Percentiles rank a stretch among this genome's conserved stretches.
phyloP scores from a whole-genome alignment of 2,113 vertebrate genomes.

The Rhodinocichla rosea region DNA sequence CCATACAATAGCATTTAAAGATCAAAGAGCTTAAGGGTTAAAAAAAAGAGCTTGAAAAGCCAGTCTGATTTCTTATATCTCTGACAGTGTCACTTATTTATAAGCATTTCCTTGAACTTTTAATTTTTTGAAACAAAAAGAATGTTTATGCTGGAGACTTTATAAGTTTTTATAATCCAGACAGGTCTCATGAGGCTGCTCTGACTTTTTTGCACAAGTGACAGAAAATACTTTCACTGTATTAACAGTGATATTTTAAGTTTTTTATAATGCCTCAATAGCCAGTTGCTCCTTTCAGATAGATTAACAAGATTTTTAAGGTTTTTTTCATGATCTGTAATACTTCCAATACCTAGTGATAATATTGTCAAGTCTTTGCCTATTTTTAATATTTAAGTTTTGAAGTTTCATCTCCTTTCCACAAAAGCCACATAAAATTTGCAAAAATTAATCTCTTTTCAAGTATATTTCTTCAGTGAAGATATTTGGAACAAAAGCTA shows the following conservation, averaged over 20 bases:
- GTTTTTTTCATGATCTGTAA: neutral
- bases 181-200: neutral
- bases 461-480: neutral
- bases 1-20: slow-evolving; percentile 2
- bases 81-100: neutral
- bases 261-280: neutral
- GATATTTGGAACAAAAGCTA: neutral
- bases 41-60: neutral
- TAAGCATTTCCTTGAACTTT: neutral
- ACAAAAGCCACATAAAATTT: neutral
- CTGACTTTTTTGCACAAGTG: neutral
- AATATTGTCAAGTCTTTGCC: neutral
- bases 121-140: slow-evolving; percentile 6
- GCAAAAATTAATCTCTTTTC: neutral
- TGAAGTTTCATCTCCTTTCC: neutral
- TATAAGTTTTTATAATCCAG: neutral
- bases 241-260: neutral
- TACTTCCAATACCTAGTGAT: neutral
- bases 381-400: neutral
- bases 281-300: neutral
- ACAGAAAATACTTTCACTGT: neutral
- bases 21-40: slow-evolving; percentile 42
- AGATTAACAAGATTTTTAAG: neutral
- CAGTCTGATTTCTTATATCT: neutral
- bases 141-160: neutral